Base-by-base conservation (phyloP, 2,797 vertebrate genomes). In the Zalophus californianus region DNA sequence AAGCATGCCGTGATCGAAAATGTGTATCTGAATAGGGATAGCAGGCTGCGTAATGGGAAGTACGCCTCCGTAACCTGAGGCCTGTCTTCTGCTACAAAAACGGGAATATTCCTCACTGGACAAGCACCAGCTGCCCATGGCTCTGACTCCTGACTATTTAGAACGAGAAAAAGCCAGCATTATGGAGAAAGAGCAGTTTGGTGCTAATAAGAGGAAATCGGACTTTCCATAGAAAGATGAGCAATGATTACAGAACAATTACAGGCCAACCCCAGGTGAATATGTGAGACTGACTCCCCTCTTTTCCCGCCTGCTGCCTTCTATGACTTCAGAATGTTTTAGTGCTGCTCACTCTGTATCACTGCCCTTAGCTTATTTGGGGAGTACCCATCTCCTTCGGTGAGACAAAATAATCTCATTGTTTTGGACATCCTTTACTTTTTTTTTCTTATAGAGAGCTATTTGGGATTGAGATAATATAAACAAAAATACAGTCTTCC, bases 91-190 rank as follows among this genome's bases (percentile, higher is more conserved):
- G 25, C 32, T 58, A 72, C 94, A 97, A 70, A 93, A 97, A 97
- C 86, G 96, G 83, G 95, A 75, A 95, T 96, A 97, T 96, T 54
- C 82, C 95, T 98, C 98, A 97, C 96, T 97, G 97, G 98, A 97
- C 82, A 98, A 98, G 98, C 95, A 97, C 92, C 90, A 98, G 96
- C 95, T 97, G 93, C 93, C 93, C 94, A 90, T 60, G 96, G 41
- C 94, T 98, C 72, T 77, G 91, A 97, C 75, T 97, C 73, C 84
- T 94, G 95, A 97, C 56, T 58, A 78, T 92, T 98, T 97, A 97
- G 68, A 41, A 4, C 0, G 94, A 88, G 23, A 95, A 97, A 93
- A 98, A 56, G 95, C 35, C 54, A 91, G 87, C 48, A 91, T 95
- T 97, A 87, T 78, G 92, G 83, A 94, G 83, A 32, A 92, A 94